Percentiles rank a stretch among this genome's conserved stretches.
These are phyloP conservation scores for Sebastes taczanowskii DNA, from an alignment of 2,797 vertebrate species.

Conservation along the genomic window DNA sequence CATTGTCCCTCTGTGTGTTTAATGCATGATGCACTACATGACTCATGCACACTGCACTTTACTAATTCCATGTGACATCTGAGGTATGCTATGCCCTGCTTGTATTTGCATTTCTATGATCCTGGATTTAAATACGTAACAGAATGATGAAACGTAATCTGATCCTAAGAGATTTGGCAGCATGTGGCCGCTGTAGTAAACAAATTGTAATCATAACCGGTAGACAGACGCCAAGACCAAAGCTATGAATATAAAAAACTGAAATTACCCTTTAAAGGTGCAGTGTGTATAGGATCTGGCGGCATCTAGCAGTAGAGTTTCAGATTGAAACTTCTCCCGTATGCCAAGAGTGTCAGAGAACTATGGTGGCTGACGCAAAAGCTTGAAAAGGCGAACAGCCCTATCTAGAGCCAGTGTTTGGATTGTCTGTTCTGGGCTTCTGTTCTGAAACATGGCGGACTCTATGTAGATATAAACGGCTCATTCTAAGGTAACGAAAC, in stretches of 20 bases:
- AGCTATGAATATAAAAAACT: not conserved
- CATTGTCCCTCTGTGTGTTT: not conserved
- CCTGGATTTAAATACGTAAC: not conserved
- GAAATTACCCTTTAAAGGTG: not conserved
- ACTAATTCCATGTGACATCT: not conserved
- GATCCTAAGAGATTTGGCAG: not conserved
- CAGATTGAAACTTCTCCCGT: no score
- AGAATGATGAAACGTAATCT: not conserved
- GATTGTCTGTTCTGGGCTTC: no score
- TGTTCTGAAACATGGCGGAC: no score
- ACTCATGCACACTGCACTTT: not conserved
- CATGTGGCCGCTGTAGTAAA: not conserved
- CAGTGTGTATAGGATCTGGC: not conserved
- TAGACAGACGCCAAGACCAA: not conserved
- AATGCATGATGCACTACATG: not conserved
- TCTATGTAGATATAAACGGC: no score
- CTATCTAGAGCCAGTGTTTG: no score
- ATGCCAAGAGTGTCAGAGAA: no score
- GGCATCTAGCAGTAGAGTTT: no score
- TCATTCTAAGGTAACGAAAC: no score
- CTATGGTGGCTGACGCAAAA: no score
- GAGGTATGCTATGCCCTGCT: not conserved
- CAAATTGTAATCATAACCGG: not conserved
- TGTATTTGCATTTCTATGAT: not conserved
- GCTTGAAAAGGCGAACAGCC: no score